Evolutionary conservation across 2,113 vertebrate species (phyloP), one percentile per base, ranked within the genome.

Genomic region (Eclectus roratus): DNA sequence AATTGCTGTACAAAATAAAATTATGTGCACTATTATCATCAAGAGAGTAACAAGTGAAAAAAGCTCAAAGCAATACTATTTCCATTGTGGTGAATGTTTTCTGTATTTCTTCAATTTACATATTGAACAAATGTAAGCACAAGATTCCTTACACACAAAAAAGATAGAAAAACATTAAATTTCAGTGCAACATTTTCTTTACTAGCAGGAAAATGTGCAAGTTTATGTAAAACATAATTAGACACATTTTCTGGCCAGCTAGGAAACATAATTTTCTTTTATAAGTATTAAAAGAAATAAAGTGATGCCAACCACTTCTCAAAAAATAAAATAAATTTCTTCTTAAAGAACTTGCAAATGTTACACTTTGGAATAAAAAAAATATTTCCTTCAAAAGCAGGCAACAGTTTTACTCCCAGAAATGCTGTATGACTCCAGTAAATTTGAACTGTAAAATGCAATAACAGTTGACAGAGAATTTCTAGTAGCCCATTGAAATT

Each of bases 41-140:
- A 80, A 76, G 85, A 93, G 60, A 69, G 72, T 65, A 95, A 61
- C 52, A 81, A 69, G 68, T 41, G 71, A 97, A 81, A 76, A 82
- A 73, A 20, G 4, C 47, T 61, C 44, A 61, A 43, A 43, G 18
- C 4, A 80, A 88, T 65, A 84, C 21, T 41, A 9, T 13, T 66
- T 93, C 43, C 28, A 37, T 41, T 60, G 46, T 70, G 70, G 21
- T 64, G 41, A 29, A 65, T 25, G 25, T 74, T 68, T 78, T 19
- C 81, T 63, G 2, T 27, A 71, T 49, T 91, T 96, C 28, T 73
- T 88, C 85, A 74, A 70, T 92, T 93, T 91, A 70, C 35, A 37
- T 73, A 35, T 47, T 39, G 46, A 92, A 89, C 13, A 92, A 72
- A 95, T 31, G 6, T n/a, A 94, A 94, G 27, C 29, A 66, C 3